phyloP scores from a whole-genome alignment of 2,888 invertebrate genomes.

The Priocnemis perturbator region DNA sequence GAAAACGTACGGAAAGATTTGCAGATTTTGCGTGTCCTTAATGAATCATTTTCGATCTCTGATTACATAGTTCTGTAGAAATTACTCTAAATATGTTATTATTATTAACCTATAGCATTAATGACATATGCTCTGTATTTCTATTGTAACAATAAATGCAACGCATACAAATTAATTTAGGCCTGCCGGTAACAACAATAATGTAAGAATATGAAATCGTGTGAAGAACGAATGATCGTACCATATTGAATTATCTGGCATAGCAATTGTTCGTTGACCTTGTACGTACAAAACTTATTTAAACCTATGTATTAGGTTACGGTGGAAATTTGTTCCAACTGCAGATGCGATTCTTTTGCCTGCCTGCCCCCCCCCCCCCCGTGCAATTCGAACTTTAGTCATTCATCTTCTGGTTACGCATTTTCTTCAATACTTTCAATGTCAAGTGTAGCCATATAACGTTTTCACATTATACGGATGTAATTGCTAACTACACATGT shows the following conservation, averaged over 20 bases:
- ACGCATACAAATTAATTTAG: constrained; percentile 4
- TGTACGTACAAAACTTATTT: too few species aligned
- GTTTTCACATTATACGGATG: constrained; percentile 8
- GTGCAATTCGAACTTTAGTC: too few species aligned
- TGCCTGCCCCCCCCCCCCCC: too few species aligned
- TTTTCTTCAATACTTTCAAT: constrained; percentile 24
- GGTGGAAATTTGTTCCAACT: too few species aligned
- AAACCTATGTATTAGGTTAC: too few species aligned
- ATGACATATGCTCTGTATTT: too few species aligned
- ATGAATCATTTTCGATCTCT: too few species aligned
- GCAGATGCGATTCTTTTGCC: too few species aligned
- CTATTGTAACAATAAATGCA: constrained; percentile 12
- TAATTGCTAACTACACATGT: constrained; percentile 21
- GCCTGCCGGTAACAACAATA: background rate
- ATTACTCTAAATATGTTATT: too few species aligned
- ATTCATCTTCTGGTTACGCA: background rate
- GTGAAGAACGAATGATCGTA: background rate
- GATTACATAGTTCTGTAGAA: constrained; percentile 1
- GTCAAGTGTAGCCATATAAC: constrained; percentile 4
- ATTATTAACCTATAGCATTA: too few species aligned
- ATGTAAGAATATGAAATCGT: constrained; percentile 10
- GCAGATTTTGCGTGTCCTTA: background rate
- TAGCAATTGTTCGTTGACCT: background rate
- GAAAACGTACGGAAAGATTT: background rate
- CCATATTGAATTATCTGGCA: background rate